These are phyloP conservation scores for Gymnoscopelus braueri DNA, from an alignment of 2,797 vertebrate species.

Conservation along the genomic window DNA sequence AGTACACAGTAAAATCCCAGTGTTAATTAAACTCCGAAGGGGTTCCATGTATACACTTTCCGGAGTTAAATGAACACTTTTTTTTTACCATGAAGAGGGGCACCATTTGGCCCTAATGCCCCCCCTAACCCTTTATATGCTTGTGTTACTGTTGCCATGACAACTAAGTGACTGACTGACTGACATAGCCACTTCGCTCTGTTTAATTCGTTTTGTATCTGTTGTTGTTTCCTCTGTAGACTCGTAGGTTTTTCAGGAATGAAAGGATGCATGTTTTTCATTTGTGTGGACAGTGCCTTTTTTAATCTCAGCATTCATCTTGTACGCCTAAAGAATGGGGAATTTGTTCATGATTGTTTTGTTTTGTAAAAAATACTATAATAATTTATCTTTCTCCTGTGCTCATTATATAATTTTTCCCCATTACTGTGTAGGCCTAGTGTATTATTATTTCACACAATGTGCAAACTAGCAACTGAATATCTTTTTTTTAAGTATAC, in stretches of 20 bases:
- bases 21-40: no score
- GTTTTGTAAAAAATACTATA: constrained; percentile 22
- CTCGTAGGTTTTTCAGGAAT: constrained; percentile 36
- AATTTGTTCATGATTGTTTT: constrained; percentile 32
- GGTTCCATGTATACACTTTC: no score
- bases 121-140: no score
- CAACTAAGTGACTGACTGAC: no score
- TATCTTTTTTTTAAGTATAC: constrained; percentile 13
- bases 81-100: no score
- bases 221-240: no score
- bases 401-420: constrained; percentile 19
- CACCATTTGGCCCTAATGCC: no score
- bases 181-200: no score
- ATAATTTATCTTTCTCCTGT: constrained; percentile 27
- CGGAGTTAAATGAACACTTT: no score
- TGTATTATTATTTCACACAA: constrained; percentile 52
- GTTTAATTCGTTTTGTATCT: no score
- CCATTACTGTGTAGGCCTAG: constrained; percentile 44
- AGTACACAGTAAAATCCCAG: constrained; percentile 7
- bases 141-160: no score
- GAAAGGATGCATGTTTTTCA: constrained; percentile 49
- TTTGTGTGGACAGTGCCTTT: constrained; percentile 77
- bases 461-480: constrained; percentile 56
- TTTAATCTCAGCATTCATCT: constrained; percentile 43
- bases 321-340: constrained; percentile 36